phyloP scores from a whole-genome alignment of 2,888 invertebrate species.

The Salpingus planirostris region DNA sequence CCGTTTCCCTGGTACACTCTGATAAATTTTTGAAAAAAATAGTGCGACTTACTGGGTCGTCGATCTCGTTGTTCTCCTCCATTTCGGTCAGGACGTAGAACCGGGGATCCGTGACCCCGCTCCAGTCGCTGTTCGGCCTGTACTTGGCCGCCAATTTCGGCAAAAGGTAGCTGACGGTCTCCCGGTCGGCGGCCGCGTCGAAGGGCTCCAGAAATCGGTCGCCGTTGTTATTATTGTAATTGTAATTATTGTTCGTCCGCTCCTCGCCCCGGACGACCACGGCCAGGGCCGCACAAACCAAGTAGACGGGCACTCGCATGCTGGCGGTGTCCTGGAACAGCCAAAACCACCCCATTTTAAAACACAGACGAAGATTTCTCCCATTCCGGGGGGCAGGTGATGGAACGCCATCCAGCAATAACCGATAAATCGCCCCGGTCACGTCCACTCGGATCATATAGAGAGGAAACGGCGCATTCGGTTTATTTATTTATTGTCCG shows the following conservation, averaged over 20 bases:
- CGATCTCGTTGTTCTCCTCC: slow-evolving; percentile 32
- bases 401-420: too few species aligned
- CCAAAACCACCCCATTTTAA: too few species aligned
- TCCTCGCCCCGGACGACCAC: slow-evolving; percentile 33
- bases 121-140: slow-evolving; percentile 34
- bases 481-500: too few species aligned
- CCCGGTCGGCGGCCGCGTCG: slow-evolving; percentile 35
- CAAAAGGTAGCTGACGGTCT: slow-evolving; percentile 42
- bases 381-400: too few species aligned
- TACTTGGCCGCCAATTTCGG: slow-evolving; percentile 49
- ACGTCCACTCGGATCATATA: too few species aligned
- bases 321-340: slow-evolving; percentile 26
- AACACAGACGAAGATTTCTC: too few species aligned
- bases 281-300: slow-evolving; percentile 35
- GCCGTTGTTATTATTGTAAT: background rate
- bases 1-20: too few species aligned
- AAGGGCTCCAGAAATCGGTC: slow-evolving; percentile 28
- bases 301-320: slow-evolving; percentile 38
- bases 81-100: slow-evolving; percentile 41
- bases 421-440: too few species aligned
- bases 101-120: slow-evolving; percentile 37
- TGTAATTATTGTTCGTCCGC: slow-evolving; percentile 2
- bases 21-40: too few species aligned
- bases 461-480: too few species aligned
- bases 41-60: slow-evolving; percentile 31